These are phyloP conservation scores for Drosophila tanythrix DNA, from an alignment of 2,888 invertebrate genomes.

Conservation along the genomic window DNA sequence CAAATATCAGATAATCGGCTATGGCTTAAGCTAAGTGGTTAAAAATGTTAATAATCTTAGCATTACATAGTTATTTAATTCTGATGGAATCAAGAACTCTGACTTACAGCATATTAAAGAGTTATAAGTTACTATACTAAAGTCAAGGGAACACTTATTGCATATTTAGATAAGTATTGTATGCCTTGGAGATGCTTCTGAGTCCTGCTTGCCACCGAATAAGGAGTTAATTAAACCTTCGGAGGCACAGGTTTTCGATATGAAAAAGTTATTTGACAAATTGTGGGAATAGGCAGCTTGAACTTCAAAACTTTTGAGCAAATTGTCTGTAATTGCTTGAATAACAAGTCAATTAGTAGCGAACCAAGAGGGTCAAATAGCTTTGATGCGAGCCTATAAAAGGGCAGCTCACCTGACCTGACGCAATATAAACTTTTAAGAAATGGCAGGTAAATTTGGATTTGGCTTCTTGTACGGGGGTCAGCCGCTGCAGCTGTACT, in stretches of 20 bases:
- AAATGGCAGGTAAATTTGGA: conserved; percentile 18
- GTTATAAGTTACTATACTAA: background rate
- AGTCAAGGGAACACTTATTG: background rate
- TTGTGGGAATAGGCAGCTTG: conserved; percentile 43
- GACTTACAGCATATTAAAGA: background rate
- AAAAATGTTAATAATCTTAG: background rate
- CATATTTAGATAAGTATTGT: background rate
- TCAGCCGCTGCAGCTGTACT: conserved; percentile 61
- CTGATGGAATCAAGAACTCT: background rate
- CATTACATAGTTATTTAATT: background rate
- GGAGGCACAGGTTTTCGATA: background rate
- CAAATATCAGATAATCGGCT: too few relatives aligned
- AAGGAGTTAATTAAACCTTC: background rate
- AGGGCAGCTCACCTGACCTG: background rate
- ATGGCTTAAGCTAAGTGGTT: too few relatives aligned
- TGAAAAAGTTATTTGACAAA: conserved; percentile 15
- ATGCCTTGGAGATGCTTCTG: background rate
- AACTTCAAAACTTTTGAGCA: conserved; percentile 28
- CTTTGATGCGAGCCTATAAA: conserved; percentile 6
- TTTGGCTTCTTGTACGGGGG: conserved; percentile 57
- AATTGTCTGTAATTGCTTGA: conserved; percentile 16
- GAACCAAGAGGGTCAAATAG: background rate
- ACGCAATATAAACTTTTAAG: background rate
- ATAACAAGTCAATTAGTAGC: conserved; percentile 64
- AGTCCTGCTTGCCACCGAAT: background rate